Base-by-base conservation (phyloP, 2,888 invertebrate species). In the Syrphus vitripennis region DNA sequence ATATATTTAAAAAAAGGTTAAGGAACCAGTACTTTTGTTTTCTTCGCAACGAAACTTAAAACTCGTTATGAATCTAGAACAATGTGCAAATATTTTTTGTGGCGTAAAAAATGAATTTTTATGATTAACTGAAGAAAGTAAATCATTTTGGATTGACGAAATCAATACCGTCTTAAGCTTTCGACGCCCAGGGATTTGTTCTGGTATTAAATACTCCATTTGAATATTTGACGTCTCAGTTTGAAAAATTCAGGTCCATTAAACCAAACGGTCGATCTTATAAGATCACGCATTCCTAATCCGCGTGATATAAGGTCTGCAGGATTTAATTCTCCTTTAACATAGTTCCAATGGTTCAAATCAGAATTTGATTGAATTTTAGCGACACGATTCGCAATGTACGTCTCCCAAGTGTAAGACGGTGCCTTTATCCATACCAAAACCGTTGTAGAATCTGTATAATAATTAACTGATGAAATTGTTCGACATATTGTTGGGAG, bases 201-300 rank as follows among this genome's bases (percentile, higher is more conserved):
- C 40, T n/a, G n/a, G 40, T n/a, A 40, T 40, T 40, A n/a, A 40
- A 40, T 40, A 53, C 1, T 53, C 50, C 50, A 53, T 26, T 53
- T 53, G 10, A 16, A 26, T n/a, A 2, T 6, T n/a, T 53, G 19
- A 48, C 1, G 12, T 61, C 7, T 31, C 34, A 16, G 21, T 21
- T 42, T 16, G 6, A 1, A 48, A 50, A 80, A 80, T n/a, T 31
- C 29, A 16, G 74, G 59, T 40, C 74, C 80, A 50, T 80, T 67
- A n/a, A n/a, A n/a, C n/a, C n/a, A n/a, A n/a, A n/a, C n/a, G n/a
- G n/a, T n/a, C n/a, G n/a, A n/a, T n/a, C n/a, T n/a, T n/a, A n/a
- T n/a, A n/a, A n/a, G n/a, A n/a, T n/a, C n/a, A n/a, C n/a, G n/a
- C n/a, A n/a, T n/a, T n/a, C n/a, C n/a, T n/a, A n/a, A n/a, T n/a